Conservation (phyloP, 1,140 invertebrate genomes). For the Formica selysi region DNA sequence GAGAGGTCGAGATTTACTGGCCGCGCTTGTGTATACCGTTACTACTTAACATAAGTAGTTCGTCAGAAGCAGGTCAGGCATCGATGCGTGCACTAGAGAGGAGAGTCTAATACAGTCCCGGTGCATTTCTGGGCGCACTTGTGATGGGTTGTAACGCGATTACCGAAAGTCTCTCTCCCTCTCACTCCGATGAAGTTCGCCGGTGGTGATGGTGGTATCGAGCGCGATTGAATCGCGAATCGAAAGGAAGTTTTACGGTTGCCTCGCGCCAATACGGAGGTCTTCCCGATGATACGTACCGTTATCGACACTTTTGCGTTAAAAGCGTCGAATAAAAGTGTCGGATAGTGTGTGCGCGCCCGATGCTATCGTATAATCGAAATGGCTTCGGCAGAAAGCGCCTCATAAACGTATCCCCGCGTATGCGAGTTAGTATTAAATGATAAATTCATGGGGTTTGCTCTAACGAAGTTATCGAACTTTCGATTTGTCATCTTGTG, state of each 20-base stretch:
- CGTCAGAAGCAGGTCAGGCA: constrained; percentile 69
- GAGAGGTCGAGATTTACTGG: constrained; percentile 1
- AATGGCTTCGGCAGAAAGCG: constrained; percentile 6
- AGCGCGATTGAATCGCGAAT: constrained; percentile 16
- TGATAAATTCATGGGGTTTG: neutral
- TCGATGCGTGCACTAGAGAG: constrained; percentile 24
- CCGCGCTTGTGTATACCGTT: constrained; percentile 9
- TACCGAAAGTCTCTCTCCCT: constrained; percentile 29
- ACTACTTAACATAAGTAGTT: constrained; percentile 67
- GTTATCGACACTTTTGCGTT: constrained; percentile 31
- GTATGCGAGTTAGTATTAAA: constrained; percentile 28
- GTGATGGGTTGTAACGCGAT: constrained; percentile 44
- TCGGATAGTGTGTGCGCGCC: neutral
- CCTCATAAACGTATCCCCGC: constrained; percentile 36
- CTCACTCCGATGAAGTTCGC: neutral
- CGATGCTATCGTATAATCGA: constrained; percentile 36
- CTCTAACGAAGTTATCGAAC: constrained; percentile 22
- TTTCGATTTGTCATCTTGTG: constrained; percentile 33
- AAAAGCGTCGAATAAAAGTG: constrained; percentile 33
- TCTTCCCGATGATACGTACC: neutral
- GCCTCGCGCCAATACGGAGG: constrained; percentile 15
- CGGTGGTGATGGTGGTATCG: neutral
- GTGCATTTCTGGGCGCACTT: constrained; percentile 33
- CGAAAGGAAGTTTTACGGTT: constrained; percentile 25
- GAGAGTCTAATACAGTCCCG: constrained; percentile 6